Evolutionary conservation across 2,888 invertebrate genomes (phyloP).

Genomic region (Salticus scenicus): DNA sequence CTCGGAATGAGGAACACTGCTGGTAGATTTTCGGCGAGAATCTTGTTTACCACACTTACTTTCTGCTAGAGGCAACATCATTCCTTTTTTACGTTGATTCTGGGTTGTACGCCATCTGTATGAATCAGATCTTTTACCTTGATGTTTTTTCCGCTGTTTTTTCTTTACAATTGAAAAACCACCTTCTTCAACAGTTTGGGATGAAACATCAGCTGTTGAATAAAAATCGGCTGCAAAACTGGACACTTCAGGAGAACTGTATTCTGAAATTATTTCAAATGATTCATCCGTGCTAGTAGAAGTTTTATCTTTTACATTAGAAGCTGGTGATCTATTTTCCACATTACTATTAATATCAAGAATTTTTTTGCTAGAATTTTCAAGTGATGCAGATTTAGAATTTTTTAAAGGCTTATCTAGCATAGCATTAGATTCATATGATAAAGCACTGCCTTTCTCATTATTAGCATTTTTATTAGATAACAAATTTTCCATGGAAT

Average conservation of each 20-base stretch:
- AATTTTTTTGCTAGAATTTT: background rate
- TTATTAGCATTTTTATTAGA: background rate
- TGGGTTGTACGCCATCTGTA: slow-evolving; percentile 51
- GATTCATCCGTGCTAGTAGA: slow-evolving; percentile 1
- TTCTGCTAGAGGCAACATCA: slow-evolving; percentile 63
- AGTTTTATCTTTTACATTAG: background rate
- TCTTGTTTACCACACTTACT: slow-evolving; percentile 67
- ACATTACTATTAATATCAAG: slow-evolving; percentile 55
- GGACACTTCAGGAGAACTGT: slow-evolving; percentile 34
- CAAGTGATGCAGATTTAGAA: background rate
- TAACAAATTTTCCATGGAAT: slow-evolving; percentile 41
- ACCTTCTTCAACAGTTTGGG: slow-evolving; percentile 71
- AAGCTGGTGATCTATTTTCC: slow-evolving; percentile 3
- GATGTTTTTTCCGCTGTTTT: slow-evolving; percentile 80
- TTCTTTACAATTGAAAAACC: slow-evolving; percentile 90
- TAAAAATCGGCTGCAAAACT: slow-evolving; percentile 66
- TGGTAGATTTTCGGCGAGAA: slow-evolving; percentile 81
- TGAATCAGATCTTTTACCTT: slow-evolving; percentile 55
- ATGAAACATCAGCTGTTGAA: slow-evolving; percentile 38
- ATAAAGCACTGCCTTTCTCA: background rate
- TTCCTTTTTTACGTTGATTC: slow-evolving; percentile 43
- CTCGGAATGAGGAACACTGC: slow-evolving; percentile 87
- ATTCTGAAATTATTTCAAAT: background rate
- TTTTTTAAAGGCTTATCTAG: slow-evolving; percentile 9
- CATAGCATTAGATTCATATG: slow-evolving; percentile 18